Evolutionary conservation across 2,888 invertebrate genomes (phyloP).

Genomic region (Halictus ligatus): DNA sequence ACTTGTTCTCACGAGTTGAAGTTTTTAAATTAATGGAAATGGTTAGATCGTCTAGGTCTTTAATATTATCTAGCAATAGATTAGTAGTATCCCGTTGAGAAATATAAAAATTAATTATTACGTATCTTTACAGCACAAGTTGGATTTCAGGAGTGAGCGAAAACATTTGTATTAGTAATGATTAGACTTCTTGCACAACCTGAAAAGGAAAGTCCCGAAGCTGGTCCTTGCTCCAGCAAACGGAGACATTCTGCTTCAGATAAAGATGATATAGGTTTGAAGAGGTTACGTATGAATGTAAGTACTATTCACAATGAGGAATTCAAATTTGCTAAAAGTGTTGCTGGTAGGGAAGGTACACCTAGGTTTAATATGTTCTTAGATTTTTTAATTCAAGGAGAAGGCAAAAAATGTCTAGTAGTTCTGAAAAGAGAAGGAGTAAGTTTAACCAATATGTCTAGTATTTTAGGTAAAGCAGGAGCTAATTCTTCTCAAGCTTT

Average conservation of each 20-base stretch:
- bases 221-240: background rate
- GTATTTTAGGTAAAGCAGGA: conserved; percentile 58
- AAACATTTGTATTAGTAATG: background rate
- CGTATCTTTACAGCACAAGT: no score
- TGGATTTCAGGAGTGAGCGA: no score
- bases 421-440: background rate
- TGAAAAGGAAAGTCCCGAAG: background rate
- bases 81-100: no score
- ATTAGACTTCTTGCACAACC: background rate
- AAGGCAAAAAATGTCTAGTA: background rate
- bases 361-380: background rate
- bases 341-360: background rate
- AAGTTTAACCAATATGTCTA: background rate
- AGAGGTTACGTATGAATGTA: background rate
- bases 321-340: no score
- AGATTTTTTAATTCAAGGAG: conserved; percentile 3
- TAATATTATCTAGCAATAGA: no score
- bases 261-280: background rate
- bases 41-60: no score
- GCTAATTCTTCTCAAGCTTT: no score
- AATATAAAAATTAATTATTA: no score
- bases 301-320: no score
- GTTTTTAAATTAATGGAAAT: no score
- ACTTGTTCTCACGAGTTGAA: no score
- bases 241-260: background rate